Conservation (phyloP, 1,140 invertebrate genomes). For the Aethina tumida region DNA sequence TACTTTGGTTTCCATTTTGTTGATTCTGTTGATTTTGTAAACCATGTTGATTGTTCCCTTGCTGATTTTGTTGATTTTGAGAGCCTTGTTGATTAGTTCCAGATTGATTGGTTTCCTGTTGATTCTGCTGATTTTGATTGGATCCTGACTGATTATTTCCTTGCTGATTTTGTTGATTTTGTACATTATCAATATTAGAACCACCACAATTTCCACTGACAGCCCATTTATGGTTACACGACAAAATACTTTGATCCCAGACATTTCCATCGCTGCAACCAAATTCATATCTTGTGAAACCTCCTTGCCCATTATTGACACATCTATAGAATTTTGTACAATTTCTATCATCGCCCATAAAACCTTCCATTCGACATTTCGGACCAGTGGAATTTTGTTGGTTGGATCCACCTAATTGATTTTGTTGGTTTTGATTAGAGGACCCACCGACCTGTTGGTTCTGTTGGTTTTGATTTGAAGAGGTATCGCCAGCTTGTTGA, state of each 20-base stretch:
- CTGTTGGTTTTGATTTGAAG: conserved; percentile 7
- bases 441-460: conserved; percentile 3
- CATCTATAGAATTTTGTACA: conserved; percentile 53
- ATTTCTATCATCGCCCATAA: conserved; percentile 42
- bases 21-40: conserved; percentile 12
- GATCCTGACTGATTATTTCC: no score
- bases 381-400: conserved; percentile 14
- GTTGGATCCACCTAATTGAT: conserved; percentile 10
- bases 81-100: conserved; percentile 9
- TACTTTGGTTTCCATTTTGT: conserved; percentile 4
- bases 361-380: conserved; percentile 43
- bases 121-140: conserved; percentile 10
- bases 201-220: conserved; percentile 10
- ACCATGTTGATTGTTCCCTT: conserved; percentile 11
- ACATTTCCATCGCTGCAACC: conserved; percentile 39
- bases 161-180: conserved; percentile 10
- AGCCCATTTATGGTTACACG: conserved; percentile 11
- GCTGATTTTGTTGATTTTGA: conserved; percentile 5
- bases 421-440: conserved; percentile 10
- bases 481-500: conserved; percentile 9
- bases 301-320: conserved; percentile 36
- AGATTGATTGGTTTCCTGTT: conserved; percentile 2
- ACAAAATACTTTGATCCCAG: conserved; percentile 10
- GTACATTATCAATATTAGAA: no score
- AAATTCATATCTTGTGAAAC: conserved; percentile 44